Conservation (phyloP, 2,888 invertebrate genomes). For the Nemurella pictetii region DNA sequence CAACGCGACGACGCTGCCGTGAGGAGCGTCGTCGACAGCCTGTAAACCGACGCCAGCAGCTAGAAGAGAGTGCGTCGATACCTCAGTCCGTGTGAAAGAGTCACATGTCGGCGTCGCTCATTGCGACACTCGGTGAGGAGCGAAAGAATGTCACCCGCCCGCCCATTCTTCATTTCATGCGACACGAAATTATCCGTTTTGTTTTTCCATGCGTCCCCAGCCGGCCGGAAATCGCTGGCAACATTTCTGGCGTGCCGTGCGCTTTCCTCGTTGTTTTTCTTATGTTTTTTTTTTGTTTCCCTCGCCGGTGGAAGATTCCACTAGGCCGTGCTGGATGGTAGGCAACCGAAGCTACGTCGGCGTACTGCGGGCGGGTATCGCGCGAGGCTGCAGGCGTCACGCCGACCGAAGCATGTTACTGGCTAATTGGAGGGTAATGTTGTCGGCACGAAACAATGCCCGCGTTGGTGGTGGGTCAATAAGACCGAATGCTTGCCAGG, state of each 20-base stretch:
- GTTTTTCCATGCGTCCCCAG: background rate
- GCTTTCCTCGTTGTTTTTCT: background rate
- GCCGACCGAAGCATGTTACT: no score
- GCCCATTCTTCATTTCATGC: background rate
- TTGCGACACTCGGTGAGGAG: background rate
- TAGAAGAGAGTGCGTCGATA: no score
- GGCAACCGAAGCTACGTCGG: background rate
- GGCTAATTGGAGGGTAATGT: background rate
- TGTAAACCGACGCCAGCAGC: no score
- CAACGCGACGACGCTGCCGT: no score
- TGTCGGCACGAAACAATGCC: background rate
- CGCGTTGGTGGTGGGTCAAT: no score
- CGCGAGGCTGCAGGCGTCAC: background rate
- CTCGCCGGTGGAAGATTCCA: background rate
- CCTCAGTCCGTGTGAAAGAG: no score
- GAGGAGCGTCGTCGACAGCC: background rate
- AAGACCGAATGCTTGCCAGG: no score
- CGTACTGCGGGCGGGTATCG: background rate
- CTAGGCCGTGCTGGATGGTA: background rate
- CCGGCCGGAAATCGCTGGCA: background rate
- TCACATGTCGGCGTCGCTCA: no score
- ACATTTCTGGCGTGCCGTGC: background rate
- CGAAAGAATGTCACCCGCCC: background rate
- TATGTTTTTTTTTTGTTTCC: background rate
- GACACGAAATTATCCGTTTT: background rate